A percentile compares a stretch with the other conserved stretches of the same genome.
Conservation (phyloP, 2,888 invertebrate species). For the Ornithoptera priamus region DNA sequence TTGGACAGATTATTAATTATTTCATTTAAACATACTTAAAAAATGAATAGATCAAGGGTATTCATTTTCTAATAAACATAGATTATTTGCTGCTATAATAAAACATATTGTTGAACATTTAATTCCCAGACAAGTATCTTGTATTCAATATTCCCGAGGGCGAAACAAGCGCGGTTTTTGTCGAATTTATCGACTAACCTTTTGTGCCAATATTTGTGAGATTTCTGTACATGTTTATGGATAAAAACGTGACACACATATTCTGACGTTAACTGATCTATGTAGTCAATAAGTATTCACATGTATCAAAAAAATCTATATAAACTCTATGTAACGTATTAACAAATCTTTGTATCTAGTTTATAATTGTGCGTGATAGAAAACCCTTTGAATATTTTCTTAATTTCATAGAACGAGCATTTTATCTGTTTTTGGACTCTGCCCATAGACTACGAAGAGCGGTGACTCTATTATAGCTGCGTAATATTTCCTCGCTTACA, state of each 20-base stretch:
- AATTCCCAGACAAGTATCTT: background rate
- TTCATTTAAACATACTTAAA: no score
- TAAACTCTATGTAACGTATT: no score
- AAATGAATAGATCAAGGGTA: background rate
- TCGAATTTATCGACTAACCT: constrained; percentile 1
- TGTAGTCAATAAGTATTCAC: background rate
- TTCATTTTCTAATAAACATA: background rate
- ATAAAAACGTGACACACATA: background rate
- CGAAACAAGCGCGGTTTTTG: background rate
- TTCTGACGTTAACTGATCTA: background rate
- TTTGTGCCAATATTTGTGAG: background rate
- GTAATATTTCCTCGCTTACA: no score
- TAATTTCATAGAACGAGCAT: no score
- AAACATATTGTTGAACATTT: background rate
- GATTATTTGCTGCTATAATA: background rate
- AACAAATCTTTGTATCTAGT: no score
- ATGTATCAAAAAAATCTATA: no score
- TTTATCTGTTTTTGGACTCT: no score
- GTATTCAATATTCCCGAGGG: constrained; percentile 6
- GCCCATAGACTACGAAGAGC: no score
- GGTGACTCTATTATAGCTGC: no score
- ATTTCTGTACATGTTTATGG: background rate
- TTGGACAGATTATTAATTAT: no score
- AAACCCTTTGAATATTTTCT: no score
- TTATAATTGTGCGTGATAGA: no score